Evolutionary conservation across 2,113 vertebrate species (phyloP).

Genomic region (Caloenas nicobarica): DNA sequence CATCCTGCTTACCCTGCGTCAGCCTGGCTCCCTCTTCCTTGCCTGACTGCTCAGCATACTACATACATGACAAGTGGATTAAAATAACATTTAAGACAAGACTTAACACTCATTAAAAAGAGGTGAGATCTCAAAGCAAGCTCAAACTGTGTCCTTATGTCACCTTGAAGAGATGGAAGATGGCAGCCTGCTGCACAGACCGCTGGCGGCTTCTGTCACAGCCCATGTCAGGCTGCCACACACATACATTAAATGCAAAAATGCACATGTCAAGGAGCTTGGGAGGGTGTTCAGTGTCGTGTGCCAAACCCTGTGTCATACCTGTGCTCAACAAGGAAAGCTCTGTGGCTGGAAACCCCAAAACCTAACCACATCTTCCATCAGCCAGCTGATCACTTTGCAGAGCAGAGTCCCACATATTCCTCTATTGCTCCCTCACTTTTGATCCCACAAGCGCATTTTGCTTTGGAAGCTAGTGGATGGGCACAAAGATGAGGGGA

Average conservation of each 20-base stretch:
- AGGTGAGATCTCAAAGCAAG: conserved; percentile 1
- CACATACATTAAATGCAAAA: background rate
- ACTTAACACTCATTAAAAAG: background rate
- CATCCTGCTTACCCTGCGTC: background rate
- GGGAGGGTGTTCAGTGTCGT: background rate
- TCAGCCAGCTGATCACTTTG: background rate
- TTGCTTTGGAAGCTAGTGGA: background rate
- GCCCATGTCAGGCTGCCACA: background rate
- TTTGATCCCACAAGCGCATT: background rate
- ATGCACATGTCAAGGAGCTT: background rate
- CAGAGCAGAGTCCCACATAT: background rate
- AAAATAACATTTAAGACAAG: conserved; percentile 30
- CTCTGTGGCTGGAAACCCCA: background rate
- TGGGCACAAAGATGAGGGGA: background rate
- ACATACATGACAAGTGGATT: background rate
- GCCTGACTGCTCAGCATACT: background rate
- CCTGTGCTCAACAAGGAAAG: background rate
- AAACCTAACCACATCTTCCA: background rate
- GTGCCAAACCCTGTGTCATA: background rate
- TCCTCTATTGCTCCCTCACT: background rate
- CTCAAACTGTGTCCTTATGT: background rate
- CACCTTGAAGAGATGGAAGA: background rate
- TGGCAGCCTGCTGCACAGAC: background rate
- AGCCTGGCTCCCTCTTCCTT: background rate
- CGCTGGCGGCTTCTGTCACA: background rate